Conservation (phyloP, 2,888 invertebrate genomes). For the Leptinotarsa haldemani region DNA sequence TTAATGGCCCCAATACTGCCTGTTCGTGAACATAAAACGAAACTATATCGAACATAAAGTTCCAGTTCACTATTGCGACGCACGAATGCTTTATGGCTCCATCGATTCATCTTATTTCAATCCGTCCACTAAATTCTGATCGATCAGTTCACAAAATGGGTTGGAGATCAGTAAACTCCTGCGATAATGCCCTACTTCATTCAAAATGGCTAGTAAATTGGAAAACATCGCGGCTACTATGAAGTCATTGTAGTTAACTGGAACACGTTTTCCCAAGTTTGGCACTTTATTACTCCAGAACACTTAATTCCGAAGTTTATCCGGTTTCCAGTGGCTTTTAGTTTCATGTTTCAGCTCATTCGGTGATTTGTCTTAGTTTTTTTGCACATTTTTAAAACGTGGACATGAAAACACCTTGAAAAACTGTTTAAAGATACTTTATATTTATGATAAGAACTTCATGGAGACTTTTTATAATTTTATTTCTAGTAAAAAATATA, state of each 20-base stretch:
- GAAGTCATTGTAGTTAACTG: constrained; percentile 17
- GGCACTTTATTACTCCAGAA: constrained; percentile 2
- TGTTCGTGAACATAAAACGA: neutral
- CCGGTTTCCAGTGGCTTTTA: neutral
- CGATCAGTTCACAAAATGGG: constrained; percentile 5
- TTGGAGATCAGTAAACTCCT: constrained; percentile 11
- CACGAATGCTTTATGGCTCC: neutral
- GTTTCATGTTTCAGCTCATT: neutral
- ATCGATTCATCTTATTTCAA: constrained; percentile 3
- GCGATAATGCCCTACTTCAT: constrained; percentile 18
- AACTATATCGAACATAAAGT: neutral
- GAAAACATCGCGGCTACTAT: constrained; percentile 18
- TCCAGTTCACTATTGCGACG: neutral
- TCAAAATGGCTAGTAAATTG: constrained; percentile 22
- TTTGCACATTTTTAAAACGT: neutral
- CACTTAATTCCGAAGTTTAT: constrained; percentile 7
- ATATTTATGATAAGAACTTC: too few species aligned
- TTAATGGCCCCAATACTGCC: neutral
- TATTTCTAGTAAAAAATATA: too few species aligned
- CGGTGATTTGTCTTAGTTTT: neutral
- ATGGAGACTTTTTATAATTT: too few species aligned
- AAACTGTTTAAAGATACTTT: too few species aligned
- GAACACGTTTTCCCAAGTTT: constrained; percentile 19
- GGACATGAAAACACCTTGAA: neutral
- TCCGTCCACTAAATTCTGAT: neutral